A percentile compares a stretch with the other conserved stretches of the same genome.
Evolutionary conservation across 2,113 vertebrate genomes (phyloP).

Genomic region (Tapirus terrestris): DNA sequence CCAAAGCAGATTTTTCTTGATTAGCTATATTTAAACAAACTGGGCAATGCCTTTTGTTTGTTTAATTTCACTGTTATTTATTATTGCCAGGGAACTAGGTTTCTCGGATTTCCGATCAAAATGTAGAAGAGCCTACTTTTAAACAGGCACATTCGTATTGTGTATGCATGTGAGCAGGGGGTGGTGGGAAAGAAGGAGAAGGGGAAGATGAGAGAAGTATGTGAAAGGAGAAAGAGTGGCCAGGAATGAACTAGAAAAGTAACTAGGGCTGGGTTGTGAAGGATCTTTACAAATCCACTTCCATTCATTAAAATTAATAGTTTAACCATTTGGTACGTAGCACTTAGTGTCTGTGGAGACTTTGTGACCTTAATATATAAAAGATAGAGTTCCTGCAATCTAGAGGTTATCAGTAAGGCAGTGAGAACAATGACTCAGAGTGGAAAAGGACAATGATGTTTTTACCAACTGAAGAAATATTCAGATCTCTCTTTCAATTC

Average conservation of each 20-base stretch:
- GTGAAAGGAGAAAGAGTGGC: neutral
- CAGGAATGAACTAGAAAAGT: neutral
- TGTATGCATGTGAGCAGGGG: neutral
- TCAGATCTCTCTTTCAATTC: neutral
- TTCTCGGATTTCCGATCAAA: conserved; percentile 45
- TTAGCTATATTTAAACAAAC: neutral
- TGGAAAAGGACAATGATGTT: neutral
- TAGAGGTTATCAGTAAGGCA: neutral
- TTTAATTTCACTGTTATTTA: neutral
- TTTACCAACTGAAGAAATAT: neutral
- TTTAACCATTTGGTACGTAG: neutral
- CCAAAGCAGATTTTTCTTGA: neutral
- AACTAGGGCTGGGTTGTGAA: neutral
- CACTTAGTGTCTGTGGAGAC: neutral
- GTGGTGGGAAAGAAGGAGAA: neutral
- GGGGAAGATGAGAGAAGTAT: neutral
- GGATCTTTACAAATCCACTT: neutral
- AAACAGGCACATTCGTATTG: neutral
- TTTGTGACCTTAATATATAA: neutral
- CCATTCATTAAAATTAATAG: neutral
- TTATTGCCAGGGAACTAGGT: neutral
- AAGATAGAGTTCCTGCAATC: neutral
- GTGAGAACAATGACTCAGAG: neutral
- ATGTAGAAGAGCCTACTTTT: neutral
- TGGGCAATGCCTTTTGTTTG: neutral